phyloP scores from a whole-genome alignment of 2,888 invertebrate species.

The Acleris literana region DNA sequence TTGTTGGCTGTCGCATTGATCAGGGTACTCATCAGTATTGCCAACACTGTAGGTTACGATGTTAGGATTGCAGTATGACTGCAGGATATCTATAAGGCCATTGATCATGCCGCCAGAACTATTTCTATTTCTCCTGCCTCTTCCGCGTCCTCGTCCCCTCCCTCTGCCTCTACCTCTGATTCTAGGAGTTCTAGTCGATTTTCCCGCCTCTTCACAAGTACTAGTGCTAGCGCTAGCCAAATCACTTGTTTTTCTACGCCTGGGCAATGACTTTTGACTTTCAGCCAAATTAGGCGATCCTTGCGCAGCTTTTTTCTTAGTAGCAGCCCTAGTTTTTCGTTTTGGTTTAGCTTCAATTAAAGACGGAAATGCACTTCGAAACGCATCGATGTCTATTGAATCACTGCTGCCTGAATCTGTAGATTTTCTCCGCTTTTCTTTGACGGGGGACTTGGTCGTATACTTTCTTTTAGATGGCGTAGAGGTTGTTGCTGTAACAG shows the following conservation, averaged over 20 bases:
- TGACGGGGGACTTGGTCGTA: slow-evolving; percentile 5
- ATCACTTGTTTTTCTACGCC: slow-evolving; percentile 25
- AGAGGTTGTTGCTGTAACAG: slow-evolving; percentile 22
- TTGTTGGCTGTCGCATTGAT: slow-evolving; percentile 53
- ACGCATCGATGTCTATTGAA: slow-evolving; percentile 23
- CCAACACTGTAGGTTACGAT: slow-evolving; percentile 65
- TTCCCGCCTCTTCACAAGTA: slow-evolving; percentile 13
- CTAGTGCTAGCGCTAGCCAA: not conserved
- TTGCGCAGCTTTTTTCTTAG: slow-evolving; percentile 5
- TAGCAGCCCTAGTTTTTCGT: slow-evolving; percentile 7
- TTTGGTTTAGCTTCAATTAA: slow-evolving; percentile 10
- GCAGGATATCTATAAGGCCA: slow-evolving; percentile 4
- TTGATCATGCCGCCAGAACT: not conserved
- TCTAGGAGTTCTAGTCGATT: not conserved
- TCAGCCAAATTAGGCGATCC: slow-evolving; percentile 28
- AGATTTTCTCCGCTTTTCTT: slow-evolving; percentile 15
- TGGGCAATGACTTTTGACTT: slow-evolving; percentile 19
- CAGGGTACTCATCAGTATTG: slow-evolving; percentile 67
- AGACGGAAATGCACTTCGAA: slow-evolving; percentile 17
- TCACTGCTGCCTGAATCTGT: slow-evolving; percentile 26
- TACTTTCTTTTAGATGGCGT: slow-evolving; percentile 12
- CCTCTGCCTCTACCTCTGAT: slow-evolving; percentile 36
- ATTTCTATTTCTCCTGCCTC: slow-evolving; percentile 20
- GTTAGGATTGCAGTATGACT: too few relatives aligned
- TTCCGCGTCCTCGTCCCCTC: slow-evolving; percentile 38